phyloP scores from a whole-genome alignment of 2,797 vertebrate species.

The Ateles fusciceps region DNA sequence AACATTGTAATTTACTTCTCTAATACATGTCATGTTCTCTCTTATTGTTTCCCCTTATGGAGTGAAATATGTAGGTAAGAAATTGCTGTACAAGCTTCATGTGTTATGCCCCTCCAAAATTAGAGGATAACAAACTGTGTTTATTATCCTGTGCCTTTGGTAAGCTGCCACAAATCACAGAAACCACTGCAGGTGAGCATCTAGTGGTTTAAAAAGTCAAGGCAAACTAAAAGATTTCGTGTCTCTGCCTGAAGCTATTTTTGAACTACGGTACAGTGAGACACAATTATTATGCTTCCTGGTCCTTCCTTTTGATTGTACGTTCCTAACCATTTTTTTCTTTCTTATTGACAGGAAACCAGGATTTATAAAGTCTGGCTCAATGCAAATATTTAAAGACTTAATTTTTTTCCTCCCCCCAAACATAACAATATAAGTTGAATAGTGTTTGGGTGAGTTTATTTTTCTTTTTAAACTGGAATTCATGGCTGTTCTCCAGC shows the following conservation, averaged over 20 bases:
- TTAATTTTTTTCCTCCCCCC: constrained; percentile 29
- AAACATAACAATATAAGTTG: constrained; percentile 51
- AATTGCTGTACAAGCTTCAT: constrained; percentile 74
- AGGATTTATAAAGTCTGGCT: constrained; percentile 77
- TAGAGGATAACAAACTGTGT: constrained; percentile 84
- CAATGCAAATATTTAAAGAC: constrained; percentile 75
- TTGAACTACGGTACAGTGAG: constrained; percentile 67
- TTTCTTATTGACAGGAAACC: constrained; percentile 79
- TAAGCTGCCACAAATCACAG: constrained; percentile 81
- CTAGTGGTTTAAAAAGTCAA: constrained; percentile 79
- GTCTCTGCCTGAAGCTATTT: constrained; percentile 79
- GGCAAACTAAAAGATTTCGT: constrained; percentile 75
- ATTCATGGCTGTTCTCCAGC: constrained; percentile 73
- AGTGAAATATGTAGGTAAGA: constrained; percentile 82
- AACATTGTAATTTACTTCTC: constrained; percentile 84
- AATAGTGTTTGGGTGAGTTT: constrained; percentile 55
- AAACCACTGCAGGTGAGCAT: constrained; percentile 76
- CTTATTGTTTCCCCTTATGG: constrained; percentile 82
- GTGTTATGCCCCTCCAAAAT: constrained; percentile 82
- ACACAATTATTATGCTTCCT: constrained; percentile 78
- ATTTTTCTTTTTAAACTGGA: constrained; percentile 78
- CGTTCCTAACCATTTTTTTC: constrained; percentile 60
- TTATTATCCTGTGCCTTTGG: constrained; percentile 81
- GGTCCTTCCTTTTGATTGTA: constrained; percentile 67
- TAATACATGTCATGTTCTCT: constrained; percentile 82